A percentile compares a stretch with the other conserved stretches of the same genome.
Evolutionary conservation across 1,140 invertebrate genomes (phyloP).

Genomic region (Dreissena rostriformis): DNA sequence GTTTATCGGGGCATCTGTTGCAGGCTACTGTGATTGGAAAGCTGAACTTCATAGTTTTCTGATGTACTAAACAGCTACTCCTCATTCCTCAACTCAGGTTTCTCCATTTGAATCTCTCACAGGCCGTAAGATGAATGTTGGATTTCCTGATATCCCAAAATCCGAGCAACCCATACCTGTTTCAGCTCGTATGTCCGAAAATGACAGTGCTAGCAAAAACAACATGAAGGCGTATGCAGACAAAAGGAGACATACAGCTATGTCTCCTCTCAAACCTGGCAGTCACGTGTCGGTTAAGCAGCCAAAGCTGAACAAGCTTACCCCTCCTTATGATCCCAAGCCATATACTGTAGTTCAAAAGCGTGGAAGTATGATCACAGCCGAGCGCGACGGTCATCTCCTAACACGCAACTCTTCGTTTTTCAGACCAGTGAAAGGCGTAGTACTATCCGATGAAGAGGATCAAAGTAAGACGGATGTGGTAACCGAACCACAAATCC

Average conservation of each 20-base stretch:
- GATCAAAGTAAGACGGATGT: neutral
- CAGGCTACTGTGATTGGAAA: constrained; percentile 37
- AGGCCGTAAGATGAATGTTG: constrained; percentile 51
- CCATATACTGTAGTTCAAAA: constrained; percentile 35
- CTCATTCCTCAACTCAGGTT: constrained; percentile 38
- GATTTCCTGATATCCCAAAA: constrained; percentile 24
- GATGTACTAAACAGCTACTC: constrained; percentile 59
- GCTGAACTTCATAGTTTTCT: constrained; percentile 51
- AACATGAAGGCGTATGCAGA: constrained; percentile 53
- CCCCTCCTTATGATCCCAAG: constrained; percentile 46
- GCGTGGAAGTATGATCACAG: constrained; percentile 61
- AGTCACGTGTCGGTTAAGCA: constrained; percentile 57
- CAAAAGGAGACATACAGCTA: constrained; percentile 18
- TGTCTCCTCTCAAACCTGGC: constrained; percentile 18
- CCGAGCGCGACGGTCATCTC: constrained; percentile 14
- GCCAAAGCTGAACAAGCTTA: constrained; percentile 49
- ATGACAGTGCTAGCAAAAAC: constrained; percentile 23
- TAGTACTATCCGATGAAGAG: neutral
- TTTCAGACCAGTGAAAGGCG: constrained; percentile 52
- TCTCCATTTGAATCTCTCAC: constrained; percentile 54
- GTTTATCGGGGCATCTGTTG: constrained; percentile 10
- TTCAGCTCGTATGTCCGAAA: neutral
- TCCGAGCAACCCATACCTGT: neutral
- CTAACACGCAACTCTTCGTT: constrained; percentile 54
- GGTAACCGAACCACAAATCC: neutral